Percentiles rank a stretch among this genome's conserved stretches.
Conservation (phyloP, 2,888 invertebrate species). For the Apotomis betuletana region DNA sequence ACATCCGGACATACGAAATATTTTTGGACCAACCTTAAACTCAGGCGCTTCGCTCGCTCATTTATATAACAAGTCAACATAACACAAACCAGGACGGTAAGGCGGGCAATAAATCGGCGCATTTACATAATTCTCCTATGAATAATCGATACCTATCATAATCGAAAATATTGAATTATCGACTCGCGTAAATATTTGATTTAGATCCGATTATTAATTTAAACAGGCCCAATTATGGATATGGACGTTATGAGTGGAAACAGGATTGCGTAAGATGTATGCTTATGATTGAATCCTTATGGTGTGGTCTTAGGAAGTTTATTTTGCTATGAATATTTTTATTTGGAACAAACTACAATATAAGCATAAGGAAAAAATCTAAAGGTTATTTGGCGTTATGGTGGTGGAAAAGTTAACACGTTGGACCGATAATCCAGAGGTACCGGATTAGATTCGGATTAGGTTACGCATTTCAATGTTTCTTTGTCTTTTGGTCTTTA, state of each 20-base stretch:
- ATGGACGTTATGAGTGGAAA: neutral
- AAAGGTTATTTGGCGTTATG: too few species aligned
- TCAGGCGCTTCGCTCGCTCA: neutral
- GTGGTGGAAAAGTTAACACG: too few species aligned
- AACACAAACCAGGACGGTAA: constrained; percentile 11
- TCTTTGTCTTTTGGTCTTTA: too few species aligned
- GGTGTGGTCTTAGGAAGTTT: neutral
- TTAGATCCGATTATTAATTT: constrained; percentile 39
- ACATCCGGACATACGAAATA: too few species aligned
- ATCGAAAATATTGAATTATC: constrained; percentile 41
- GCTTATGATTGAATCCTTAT: constrained; percentile 2
- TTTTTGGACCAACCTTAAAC: too few species aligned
- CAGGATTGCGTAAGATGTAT: constrained; percentile 9
- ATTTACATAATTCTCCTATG: constrained; percentile 39
- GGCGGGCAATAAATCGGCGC: constrained; percentile 13
- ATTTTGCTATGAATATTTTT: neutral
- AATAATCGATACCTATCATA: constrained; percentile 39
- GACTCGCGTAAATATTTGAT: constrained; percentile 40
- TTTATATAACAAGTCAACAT: constrained; percentile 5
- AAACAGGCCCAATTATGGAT: constrained; percentile 26
- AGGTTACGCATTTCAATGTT: too few species aligned
- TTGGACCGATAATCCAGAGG: too few species aligned
- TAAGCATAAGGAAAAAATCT: too few species aligned
- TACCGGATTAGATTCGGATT: too few species aligned
- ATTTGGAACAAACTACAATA: too few species aligned